Conservation (phyloP, 2,113 vertebrate genomes). For the Paramisgurnus dabryanus region DNA sequence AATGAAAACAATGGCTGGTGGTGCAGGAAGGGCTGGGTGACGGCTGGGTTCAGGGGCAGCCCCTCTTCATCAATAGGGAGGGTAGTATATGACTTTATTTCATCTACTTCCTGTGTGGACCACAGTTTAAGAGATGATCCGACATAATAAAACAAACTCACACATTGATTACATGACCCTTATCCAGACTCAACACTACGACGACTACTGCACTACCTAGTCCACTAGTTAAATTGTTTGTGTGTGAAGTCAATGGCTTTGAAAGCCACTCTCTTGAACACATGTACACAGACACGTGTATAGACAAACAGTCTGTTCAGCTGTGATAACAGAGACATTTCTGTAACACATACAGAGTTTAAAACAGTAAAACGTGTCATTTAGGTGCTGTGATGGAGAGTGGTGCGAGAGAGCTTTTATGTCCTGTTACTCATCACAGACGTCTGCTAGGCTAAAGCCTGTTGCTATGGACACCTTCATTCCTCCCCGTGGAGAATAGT, state of each 20-base stretch:
- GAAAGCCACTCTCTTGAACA: no score
- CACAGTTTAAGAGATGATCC: neutral
- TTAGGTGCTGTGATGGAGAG: neutral
- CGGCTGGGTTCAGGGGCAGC: neutral
- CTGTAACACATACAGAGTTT: slow-evolving; percentile 9
- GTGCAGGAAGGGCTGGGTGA: slow-evolving; percentile 41
- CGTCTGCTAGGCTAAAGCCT: slow-evolving; percentile 49
- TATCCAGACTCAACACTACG: no score
- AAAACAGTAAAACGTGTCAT: neutral
- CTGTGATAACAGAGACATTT: slow-evolving; percentile 36
- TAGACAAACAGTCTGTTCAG: slow-evolving; percentile 32
- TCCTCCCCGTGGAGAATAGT: slow-evolving; percentile 25
- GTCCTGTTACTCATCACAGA: slow-evolving; percentile 51
- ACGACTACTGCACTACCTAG: no score
- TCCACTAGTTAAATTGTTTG: no score
- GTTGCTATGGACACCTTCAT: slow-evolving; percentile 66
- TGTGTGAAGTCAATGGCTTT: no score
- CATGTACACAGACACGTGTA: neutral
- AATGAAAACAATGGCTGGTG: slow-evolving; percentile 17
- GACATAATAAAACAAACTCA: no score
- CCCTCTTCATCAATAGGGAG: neutral
- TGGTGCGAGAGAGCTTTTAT: slow-evolving; percentile 6
- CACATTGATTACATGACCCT: neutral
- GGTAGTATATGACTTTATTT: slow-evolving; percentile 1
- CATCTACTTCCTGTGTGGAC: slow-evolving; percentile 41